phyloP scores from a whole-genome alignment of 2,113 vertebrate genomes.

The Solea senegalensis region DNA sequence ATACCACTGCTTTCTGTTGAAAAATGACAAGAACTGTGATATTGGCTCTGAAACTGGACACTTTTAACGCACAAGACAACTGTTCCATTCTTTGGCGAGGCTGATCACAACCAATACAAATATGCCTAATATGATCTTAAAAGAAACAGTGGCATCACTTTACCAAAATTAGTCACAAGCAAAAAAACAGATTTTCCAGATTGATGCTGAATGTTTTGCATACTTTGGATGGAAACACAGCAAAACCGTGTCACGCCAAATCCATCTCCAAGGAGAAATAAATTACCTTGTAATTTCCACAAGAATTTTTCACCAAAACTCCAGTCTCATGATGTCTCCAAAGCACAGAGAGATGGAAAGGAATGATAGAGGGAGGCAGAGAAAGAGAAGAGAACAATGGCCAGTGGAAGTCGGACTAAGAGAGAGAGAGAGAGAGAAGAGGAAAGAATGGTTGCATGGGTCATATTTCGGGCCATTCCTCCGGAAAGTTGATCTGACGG shows the following conservation, averaged over 20 bases:
- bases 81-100: no score
- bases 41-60: no score
- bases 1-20: no score
- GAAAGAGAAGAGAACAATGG: constrained; percentile 3
- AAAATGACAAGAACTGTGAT: no score
- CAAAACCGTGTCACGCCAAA: background rate
- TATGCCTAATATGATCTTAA: no score
- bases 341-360: background rate
- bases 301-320: background rate
- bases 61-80: no score
- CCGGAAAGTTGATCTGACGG: constrained; percentile 21
- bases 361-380: background rate
- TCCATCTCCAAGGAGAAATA: background rate
- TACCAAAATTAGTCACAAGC: no score
- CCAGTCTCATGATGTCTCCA: background rate
- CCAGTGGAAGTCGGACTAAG: background rate
- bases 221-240: constrained; percentile 6
- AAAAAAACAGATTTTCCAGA: background rate
- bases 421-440: background rate
- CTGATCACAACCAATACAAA: no score
- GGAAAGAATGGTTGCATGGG: background rate
- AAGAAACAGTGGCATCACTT: no score
- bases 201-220: background rate
- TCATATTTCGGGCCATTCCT: background rate
- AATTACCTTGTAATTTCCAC: background rate